Evolutionary conservation across 2,888 invertebrate genomes (phyloP).

Genomic region (Tetranychus piercei): DNA sequence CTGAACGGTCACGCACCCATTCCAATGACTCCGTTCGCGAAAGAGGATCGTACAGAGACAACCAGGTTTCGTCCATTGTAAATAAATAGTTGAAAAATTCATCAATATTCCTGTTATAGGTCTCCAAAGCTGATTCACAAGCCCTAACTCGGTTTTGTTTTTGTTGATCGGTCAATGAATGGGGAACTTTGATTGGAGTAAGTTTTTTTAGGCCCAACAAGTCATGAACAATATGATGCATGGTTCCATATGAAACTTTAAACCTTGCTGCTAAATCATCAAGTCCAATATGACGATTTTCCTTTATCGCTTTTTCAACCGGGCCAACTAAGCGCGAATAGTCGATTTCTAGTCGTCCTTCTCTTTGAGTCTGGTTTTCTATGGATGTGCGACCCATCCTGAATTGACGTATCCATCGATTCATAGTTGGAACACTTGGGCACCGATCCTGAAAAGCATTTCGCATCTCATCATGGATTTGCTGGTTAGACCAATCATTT

Average conservation of each 20-base stretch:
- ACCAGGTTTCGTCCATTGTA: slow-evolving; percentile 16
- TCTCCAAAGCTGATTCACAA: slow-evolving; percentile 12
- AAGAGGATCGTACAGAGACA: slow-evolving; percentile 12
- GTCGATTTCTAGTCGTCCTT: not conserved
- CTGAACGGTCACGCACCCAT: too few relatives aligned
- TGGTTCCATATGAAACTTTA: not conserved
- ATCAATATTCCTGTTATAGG: slow-evolving; percentile 2
- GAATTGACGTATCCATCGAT: slow-evolving; percentile 9
- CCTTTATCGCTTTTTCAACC: not conserved
- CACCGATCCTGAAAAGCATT: too few relatives aligned
- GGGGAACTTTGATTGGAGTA: slow-evolving; percentile 5
- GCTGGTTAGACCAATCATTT: too few relatives aligned
- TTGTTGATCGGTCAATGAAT: slow-evolving; percentile 13
- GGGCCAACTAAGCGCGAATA: too few relatives aligned
- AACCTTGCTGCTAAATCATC: slow-evolving; percentile 4
- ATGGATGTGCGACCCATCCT: slow-evolving; percentile 8
- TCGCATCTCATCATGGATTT: too few relatives aligned
- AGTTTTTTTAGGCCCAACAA: slow-evolving; percentile 13
- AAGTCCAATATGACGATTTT: not conserved
- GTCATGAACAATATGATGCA: slow-evolving; percentile 8
- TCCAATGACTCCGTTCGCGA: too few relatives aligned
- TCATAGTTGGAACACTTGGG: not conserved
- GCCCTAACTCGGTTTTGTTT: slow-evolving; percentile 12
- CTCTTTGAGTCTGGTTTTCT: slow-evolving; percentile 16
- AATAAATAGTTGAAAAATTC: not conserved